Conservation (phyloP, 2,888 invertebrate species). For the Yponomeuta cagnagella region DNA sequence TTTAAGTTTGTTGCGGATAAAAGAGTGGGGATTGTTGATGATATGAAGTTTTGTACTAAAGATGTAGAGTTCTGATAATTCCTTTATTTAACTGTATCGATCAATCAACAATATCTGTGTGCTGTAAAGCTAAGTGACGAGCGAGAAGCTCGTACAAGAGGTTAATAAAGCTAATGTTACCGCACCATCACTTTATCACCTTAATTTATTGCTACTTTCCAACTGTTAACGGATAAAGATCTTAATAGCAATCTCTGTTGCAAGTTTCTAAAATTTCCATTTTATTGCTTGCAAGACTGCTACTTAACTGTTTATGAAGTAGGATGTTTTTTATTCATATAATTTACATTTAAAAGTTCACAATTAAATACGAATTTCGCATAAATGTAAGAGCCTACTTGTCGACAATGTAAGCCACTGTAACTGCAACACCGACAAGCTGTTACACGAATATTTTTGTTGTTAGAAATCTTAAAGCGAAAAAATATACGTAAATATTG, state of each 20-base stretch:
- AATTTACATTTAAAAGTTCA: constrained; percentile 15
- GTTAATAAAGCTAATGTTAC: constrained; percentile 34
- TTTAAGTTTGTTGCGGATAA: constrained; percentile 66
- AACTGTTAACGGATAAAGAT: constrained; percentile 38
- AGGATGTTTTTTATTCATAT: constrained; percentile 19
- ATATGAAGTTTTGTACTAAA: constrained; percentile 63
- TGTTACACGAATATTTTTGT: constrained; percentile 58
- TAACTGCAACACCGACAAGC: constrained; percentile 49
- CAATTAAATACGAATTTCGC: constrained; percentile 23
- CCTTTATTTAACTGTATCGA: constrained; percentile 20
- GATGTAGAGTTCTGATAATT: constrained; percentile 29
- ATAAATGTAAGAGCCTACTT: constrained; percentile 26
- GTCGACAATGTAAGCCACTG: constrained; percentile 25
- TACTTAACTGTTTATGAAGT: constrained; percentile 40
- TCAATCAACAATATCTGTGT: constrained; percentile 49
- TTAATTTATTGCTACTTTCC: constrained; percentile 40
- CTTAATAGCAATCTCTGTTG: constrained; percentile 40
- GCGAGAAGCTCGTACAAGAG: neutral
- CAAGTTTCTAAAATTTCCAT: constrained; percentile 44
- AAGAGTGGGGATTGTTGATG: constrained; percentile 66
- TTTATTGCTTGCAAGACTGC: constrained; percentile 46
- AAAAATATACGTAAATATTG: constrained; percentile 74
- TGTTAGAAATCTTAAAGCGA: constrained; percentile 67
- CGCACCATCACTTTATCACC: constrained; percentile 32
- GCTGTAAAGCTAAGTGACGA: constrained; percentile 37